These are phyloP conservation scores for Metellina segmentata DNA, from an alignment of 2,888 invertebrate species.

Conservation along the genomic window DNA sequence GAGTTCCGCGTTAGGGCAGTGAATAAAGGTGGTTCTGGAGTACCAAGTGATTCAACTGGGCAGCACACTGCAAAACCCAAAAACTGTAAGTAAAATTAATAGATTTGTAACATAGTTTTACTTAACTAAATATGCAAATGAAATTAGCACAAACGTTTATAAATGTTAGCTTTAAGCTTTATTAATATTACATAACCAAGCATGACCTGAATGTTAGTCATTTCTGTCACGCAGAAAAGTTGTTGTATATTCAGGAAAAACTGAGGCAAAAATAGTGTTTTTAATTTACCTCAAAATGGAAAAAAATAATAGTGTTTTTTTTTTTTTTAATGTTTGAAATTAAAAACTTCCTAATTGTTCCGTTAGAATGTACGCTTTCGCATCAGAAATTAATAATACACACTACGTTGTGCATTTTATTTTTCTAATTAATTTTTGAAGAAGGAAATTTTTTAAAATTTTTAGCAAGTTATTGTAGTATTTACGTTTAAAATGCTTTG, in stretches of 20 bases:
- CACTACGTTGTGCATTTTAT: background rate
- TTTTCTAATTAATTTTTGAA: background rate
- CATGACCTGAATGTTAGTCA: too few species aligned
- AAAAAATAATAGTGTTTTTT: background rate
- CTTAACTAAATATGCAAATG: background rate
- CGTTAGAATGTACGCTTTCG: background rate
- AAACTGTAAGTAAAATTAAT: constrained; percentile 82
- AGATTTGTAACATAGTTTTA: background rate
- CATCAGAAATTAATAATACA: background rate
- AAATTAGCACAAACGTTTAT: too few species aligned
- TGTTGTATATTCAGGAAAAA: too few species aligned
- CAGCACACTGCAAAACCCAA: constrained; percentile 94
- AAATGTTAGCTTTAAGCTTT: too few species aligned
- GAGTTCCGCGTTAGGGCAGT: constrained; percentile 95
- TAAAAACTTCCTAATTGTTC: background rate
- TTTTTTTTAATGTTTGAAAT: background rate
- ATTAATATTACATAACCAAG: too few species aligned
- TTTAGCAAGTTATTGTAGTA: too few species aligned
- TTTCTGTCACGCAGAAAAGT: too few species aligned
- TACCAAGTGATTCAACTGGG: constrained; percentile 92
- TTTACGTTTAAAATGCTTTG: too few species aligned
- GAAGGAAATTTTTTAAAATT: too few species aligned
- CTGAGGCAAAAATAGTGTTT: too few species aligned
- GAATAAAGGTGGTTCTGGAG: constrained; percentile 95
- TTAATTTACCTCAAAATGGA: too few species aligned